phyloP scores from a whole-genome alignment of 2,113 vertebrate genomes.

The Callaeas wilsoni region DNA sequence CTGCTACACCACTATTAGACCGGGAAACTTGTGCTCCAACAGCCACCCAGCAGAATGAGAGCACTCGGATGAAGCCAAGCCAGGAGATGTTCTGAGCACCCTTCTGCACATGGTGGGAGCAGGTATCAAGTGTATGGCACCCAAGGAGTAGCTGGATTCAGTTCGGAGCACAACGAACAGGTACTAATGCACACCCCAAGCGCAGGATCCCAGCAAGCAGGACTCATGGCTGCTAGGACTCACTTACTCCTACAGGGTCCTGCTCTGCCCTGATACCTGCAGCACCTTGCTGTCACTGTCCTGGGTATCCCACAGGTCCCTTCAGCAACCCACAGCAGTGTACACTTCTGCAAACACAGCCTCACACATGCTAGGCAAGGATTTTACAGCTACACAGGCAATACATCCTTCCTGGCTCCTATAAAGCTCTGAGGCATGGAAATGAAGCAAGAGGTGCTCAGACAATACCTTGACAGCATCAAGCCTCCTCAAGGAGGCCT shows the following conservation, averaged over 20 bases:
- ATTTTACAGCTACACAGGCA: not conserved
- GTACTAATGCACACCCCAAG: not conserved
- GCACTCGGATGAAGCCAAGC: not conserved
- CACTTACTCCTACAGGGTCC: not conserved
- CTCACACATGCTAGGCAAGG: not conserved
- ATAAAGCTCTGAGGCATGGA: not conserved
- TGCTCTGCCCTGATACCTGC: not conserved
- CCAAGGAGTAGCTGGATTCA: not conserved
- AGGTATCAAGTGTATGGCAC: not conserved
- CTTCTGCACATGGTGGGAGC: not conserved
- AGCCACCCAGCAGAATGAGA: not conserved
- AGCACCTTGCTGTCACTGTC: not conserved
- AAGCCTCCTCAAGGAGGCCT: not conserved
- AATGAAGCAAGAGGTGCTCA: not conserved
- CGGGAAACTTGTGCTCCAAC: not conserved
- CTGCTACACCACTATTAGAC: not conserved
- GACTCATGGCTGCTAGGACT: not conserved
- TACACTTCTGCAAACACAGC: not conserved
- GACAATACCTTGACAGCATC: not conserved
- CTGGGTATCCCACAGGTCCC: not conserved
- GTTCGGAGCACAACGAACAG: not conserved
- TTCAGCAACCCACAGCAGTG: not conserved
- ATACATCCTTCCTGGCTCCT: not conserved
- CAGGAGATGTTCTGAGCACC: not conserved
- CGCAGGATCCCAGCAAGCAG: not conserved